Evolutionary conservation across 64 coral and sea anemone genomes (phyloP).

Genomic region (Platygyra sinensis): DNA sequence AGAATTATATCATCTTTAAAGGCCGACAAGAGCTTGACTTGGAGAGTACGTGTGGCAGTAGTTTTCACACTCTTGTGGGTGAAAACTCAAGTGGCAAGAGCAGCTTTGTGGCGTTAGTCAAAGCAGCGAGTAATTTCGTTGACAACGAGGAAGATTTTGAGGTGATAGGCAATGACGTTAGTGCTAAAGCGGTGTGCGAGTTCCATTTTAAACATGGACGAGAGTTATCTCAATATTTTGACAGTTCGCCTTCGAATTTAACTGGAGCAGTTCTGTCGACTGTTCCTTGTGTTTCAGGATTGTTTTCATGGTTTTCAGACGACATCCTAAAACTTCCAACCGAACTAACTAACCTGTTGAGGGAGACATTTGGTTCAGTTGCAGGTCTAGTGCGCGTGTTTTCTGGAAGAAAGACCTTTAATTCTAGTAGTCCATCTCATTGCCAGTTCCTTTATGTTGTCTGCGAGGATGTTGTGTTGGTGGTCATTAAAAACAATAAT

Average conservation of each 20-base stretch:
- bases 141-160: slow-evolving; percentile 77
- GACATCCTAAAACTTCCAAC: slow-evolving; percentile 76
- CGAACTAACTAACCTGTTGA: slow-evolving; percentile 43
- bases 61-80: slow-evolving; percentile 88
- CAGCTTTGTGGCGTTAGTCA: slow-evolving; percentile 83
- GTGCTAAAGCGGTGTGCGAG: slow-evolving; percentile 74
- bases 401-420: slow-evolving; percentile 9
- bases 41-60: slow-evolving; percentile 37
- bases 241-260: slow-evolving; percentile 15
- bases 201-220: slow-evolving; percentile 76
- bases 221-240: slow-evolving; percentile 50
- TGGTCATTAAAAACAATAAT: slow-evolving; percentile 54
- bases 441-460: slow-evolving; percentile 83
- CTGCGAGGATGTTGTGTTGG: slow-evolving; percentile 51
- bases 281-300: slow-evolving; percentile 55
- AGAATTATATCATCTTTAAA: slow-evolving; percentile 88
- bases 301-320: slow-evolving; percentile 89
- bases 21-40: slow-evolving; percentile 74
- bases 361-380: slow-evolving; percentile 22
- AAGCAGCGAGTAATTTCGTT: slow-evolving; percentile 79
- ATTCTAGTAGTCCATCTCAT: neutral
- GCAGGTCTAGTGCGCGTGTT: slow-evolving; percentile 2
- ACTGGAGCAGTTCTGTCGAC: slow-evolving; percentile 27
- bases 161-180: slow-evolving; percentile 42
- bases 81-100: slow-evolving; percentile 96